Base-by-base conservation (phyloP, 2,797 vertebrate genomes). In the Acipenser ruthenus region DNA sequence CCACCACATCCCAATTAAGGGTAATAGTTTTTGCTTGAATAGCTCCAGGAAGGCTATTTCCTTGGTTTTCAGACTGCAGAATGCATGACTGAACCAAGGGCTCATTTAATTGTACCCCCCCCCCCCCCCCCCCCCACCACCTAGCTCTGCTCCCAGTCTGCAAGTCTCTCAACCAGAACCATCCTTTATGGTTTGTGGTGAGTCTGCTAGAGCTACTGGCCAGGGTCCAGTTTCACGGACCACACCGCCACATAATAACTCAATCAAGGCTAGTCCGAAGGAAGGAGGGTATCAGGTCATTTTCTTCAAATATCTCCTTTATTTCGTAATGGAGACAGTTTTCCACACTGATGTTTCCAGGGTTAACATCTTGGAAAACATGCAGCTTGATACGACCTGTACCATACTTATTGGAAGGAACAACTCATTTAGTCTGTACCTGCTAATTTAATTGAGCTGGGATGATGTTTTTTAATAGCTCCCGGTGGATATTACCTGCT, bases 11-110 rank as follows among this genome's bases (percentile, higher is more conserved):
- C 55, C 55, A 58, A 58, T 58, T 58, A 58, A 58, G 11, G 12
- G 6, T 58, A 58, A 58, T 58, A n/a, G 55, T 58, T 58, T 58
- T 11, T 58, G 55, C 55, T n/a, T 58, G 55, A 58, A 10, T 58
- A n/a, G 12, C 13, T 58, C 6, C 55, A 58, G 55, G 12, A 58
- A 58, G 2, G 6, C 55, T 12, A 13, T n/a, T 13, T 58, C 13
- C 55, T n/a, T 13, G 13, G 6, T n/a, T n/a, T 6, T 11, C 11
- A 58, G 6, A 58, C 55, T 58, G 12, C 6, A 3, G 23, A 53
- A 58, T n/a, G 55, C 7, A 11, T 58, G 9, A 6, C 12, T 58
- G 55, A 58, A n/a, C 55, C 6, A 11, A 58, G 55, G 12, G 6
- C 55, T 58, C 55, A n/a, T 58, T 58, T 58, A 58, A 12, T 4